Conservation (phyloP, 2,797 vertebrate genomes). For the Sarcoramphus papa region DNA sequence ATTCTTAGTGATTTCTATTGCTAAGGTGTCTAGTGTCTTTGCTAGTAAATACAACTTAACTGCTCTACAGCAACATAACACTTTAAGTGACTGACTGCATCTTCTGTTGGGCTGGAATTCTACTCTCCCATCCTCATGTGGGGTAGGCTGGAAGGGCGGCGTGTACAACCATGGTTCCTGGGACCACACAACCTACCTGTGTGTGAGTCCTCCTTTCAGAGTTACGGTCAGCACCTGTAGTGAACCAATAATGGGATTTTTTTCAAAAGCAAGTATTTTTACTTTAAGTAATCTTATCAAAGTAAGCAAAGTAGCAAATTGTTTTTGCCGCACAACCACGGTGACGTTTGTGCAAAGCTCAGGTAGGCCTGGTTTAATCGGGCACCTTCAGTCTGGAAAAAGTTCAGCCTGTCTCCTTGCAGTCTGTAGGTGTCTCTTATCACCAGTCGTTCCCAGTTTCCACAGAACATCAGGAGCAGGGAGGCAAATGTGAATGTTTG, state of each 20-base stretch:
- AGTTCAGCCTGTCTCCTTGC: neutral
- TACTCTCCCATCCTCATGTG: neutral
- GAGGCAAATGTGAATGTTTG: neutral
- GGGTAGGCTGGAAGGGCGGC: neutral
- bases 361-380: neutral
- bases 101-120: neutral
- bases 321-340: neutral
- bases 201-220: neutral
- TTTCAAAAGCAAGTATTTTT: neutral
- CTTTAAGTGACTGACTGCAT: neutral
- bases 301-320: neutral
- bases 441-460: neutral
- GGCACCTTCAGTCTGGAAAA: neutral
- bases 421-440: neutral
- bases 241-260: neutral
- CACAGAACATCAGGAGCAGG: neutral
- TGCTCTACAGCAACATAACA: neutral
- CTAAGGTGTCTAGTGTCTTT: neutral
- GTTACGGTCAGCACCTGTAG: neutral
- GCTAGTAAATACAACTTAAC: neutral
- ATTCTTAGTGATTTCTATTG: neutral
- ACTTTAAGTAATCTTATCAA: neutral
- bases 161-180: accelerated
- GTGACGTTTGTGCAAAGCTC: neutral
- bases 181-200: neutral